Conservation (phyloP, 37 sponge, comb jelly and placozoan species). For the Cladorhizidae sp. region DNA sequence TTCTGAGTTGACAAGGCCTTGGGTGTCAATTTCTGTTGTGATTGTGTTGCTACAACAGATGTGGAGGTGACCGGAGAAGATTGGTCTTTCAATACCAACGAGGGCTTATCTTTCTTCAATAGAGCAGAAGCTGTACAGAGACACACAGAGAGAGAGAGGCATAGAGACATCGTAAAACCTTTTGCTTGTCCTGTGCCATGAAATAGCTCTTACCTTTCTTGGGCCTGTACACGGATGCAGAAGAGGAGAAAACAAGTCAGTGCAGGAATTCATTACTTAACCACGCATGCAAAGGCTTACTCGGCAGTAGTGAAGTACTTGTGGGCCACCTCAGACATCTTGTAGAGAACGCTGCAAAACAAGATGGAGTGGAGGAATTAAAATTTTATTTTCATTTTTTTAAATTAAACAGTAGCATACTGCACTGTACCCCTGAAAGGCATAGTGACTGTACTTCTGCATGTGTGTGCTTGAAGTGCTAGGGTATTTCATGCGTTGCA, state of each 20-base stretch:
- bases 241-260: neutral
- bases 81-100: neutral
- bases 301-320: constrained; percentile 41
- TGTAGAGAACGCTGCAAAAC: constrained; percentile 48
- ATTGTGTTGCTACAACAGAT: too few species aligned
- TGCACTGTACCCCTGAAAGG: too few species aligned
- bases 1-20: too few species aligned
- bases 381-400: too few species aligned
- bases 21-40: too few species aligned
- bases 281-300: constrained; percentile 4
- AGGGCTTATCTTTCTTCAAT: constrained; percentile 19
- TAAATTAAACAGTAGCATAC: too few species aligned
- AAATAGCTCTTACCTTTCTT: constrained; percentile 15
- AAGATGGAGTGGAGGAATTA: neutral
- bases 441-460: too few species aligned
- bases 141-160: neutral
- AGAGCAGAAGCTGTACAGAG: neutral
- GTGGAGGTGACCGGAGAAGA: neutral
- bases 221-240: neutral
- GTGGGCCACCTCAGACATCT: constrained; percentile 56
- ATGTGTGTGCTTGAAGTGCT: too few species aligned
- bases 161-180: neutral
- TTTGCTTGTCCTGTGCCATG: too few species aligned
- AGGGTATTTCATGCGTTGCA: neutral
- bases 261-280: neutral